Evolutionary conservation across 2,888 invertebrate genomes (phyloP).

Genomic region (Drosophila maculinotata): DNA sequence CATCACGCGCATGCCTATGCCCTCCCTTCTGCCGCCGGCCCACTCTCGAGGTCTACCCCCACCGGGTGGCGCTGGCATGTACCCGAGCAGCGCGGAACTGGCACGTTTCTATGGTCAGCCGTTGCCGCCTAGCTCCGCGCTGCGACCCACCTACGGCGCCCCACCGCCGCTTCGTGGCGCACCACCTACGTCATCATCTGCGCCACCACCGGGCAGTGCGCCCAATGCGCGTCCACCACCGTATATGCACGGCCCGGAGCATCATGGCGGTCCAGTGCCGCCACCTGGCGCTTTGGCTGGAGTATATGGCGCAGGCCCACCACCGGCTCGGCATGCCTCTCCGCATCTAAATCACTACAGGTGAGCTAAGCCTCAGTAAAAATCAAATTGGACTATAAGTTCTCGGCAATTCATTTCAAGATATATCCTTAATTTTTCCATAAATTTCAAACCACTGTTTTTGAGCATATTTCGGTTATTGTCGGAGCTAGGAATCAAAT

Average conservation of each 20-base stretch:
- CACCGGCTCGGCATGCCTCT: constrained; percentile 82
- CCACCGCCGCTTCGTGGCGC: constrained; percentile 82
- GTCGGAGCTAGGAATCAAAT: too few relatives aligned
- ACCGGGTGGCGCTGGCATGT: constrained; percentile 57
- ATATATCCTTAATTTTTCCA: too few relatives aligned
- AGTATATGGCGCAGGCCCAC: constrained; percentile 70
- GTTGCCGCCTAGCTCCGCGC: constrained; percentile 60
- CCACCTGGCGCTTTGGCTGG: constrained; percentile 44
- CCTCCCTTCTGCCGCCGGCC: constrained; percentile 50
- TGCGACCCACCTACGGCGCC: constrained; percentile 84
- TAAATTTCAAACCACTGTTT: too few relatives aligned
- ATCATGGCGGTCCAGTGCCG: constrained; percentile 58
- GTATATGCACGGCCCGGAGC: constrained; percentile 67
- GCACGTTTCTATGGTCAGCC: constrained; percentile 79
- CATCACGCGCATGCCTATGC: constrained; percentile 87
- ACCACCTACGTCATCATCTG: constrained; percentile 54
- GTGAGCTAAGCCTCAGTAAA: constrained; percentile 46
- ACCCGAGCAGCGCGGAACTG: constrained; percentile 66
- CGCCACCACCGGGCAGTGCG: constrained; percentile 28
- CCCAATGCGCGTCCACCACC: constrained; percentile 65
- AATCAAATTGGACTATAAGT: background rate
- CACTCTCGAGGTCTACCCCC: constrained; percentile 58
- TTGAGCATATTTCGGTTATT: too few relatives aligned
- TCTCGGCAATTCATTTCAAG: too few relatives aligned
- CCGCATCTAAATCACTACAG: constrained; percentile 83